A percentile compares a stretch with the other conserved stretches of the same genome.
phyloP scores from a whole-genome alignment of 1,140 invertebrate genomes.

The Paralvinella palmiformis region DNA sequence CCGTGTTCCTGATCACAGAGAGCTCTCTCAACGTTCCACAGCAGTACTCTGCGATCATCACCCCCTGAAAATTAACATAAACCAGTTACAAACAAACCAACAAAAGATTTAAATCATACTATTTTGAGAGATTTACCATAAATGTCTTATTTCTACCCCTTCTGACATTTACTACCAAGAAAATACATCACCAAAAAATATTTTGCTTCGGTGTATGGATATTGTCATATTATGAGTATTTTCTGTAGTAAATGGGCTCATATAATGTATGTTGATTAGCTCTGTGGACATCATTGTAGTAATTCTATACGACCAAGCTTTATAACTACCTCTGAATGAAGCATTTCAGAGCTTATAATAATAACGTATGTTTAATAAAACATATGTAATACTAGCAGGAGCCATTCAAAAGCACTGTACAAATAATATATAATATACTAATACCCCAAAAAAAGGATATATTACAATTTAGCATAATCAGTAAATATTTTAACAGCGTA shows the following conservation, averaged over 20 bases:
- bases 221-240: background rate
- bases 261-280: too few relatives aligned
- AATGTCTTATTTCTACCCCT: background rate
- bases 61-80: slow-evolving; percentile 59
- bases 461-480: background rate
- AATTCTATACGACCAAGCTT: too few relatives aligned
- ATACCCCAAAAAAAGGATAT: too few relatives aligned
- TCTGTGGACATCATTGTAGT: too few relatives aligned
- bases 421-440: too few relatives aligned
- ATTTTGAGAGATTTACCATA: background rate
- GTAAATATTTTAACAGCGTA: slow-evolving; percentile 3
- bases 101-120: background rate
- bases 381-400: too few relatives aligned
- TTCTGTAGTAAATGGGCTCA: background rate
- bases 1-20: slow-evolving; percentile 54
- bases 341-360: too few relatives aligned
- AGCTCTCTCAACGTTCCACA: slow-evolving; percentile 80
- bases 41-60: slow-evolving; percentile 80
- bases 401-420: too few relatives aligned
- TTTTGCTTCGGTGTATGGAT: background rate
- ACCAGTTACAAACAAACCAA: background rate
- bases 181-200: background rate
- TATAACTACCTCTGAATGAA: too few relatives aligned
- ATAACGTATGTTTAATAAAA: slow-evolving; percentile 5
- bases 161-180: background rate